Base-by-base conservation (phyloP, 2,888 invertebrate species). In the Brachyopa scutellaris region DNA sequence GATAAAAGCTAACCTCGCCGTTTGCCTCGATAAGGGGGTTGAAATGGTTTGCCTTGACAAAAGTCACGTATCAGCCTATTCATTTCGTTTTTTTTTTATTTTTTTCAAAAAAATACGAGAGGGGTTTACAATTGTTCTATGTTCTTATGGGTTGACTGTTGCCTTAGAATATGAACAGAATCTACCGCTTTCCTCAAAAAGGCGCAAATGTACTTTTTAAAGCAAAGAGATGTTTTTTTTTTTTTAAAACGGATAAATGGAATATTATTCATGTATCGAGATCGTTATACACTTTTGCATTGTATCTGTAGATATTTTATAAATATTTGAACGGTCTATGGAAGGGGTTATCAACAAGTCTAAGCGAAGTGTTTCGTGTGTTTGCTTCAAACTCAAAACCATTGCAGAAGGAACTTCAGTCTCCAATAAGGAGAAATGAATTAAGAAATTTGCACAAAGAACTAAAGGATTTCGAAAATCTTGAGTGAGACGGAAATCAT, bases 51-150 rank as follows among this genome's bases (percentile, higher is more conserved):
- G 70, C 66, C 59, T 77, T 77, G 77, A 77, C 70, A 82, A 72
- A 77, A 82, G 82, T 82, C 82, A 82, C 82, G 82, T 82, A 70
- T 82, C 77, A 77, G 59, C 82, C 82, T 77, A 69, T 77, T 82
- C 62, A 64, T 57, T 70, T 64, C 62, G 59, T 57, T 49, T 33
- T 49, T 66, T 55, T 21, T 13, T 7, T 17, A 15, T 13, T 11
- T 61, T 38, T 21, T 36, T 45, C 9, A 8, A 7, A 49, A 31
- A 31, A 13, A 15, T 26, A 26, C 15, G 6, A 13, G 26, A 31
- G 53, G 55, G 67, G 61, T 61, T 40, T 62, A 47, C 33, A 69
- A 57, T 80, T 55, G 64, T 64, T 64, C 40, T 29, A 36, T 21
- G 33, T 59, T 59, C 23, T 36, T 72, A 49, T 69, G 70, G 61